These are phyloP conservation scores for Linurgus olivaceus DNA, from an alignment of 2,797 vertebrate species.

Conservation along the genomic window DNA sequence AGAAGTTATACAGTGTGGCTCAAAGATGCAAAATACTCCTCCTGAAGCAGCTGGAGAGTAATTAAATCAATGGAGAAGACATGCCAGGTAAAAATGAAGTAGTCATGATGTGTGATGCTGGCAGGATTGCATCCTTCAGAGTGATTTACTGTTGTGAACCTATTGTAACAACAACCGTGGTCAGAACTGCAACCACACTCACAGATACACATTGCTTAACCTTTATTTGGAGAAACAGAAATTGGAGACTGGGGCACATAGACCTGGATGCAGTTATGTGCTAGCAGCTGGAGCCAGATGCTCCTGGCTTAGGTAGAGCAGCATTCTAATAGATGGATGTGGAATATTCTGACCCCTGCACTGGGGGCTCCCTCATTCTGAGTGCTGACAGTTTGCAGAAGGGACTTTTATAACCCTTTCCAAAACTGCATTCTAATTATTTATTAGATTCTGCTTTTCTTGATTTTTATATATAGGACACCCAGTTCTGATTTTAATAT, in stretches of 20 bases:
- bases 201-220: neutral
- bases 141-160: neutral
- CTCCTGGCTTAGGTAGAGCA: neutral
- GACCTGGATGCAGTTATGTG: neutral
- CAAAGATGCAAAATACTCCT: slow-evolving; percentile 4
- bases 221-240: neutral
- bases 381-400: neutral
- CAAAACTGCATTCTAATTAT: neutral
- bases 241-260: neutral
- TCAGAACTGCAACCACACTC: neutral
- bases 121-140: neutral
- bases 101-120: neutral
- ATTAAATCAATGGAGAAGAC: slow-evolving; percentile 19
- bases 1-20: slow-evolving; percentile 3
- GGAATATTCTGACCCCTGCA: neutral
- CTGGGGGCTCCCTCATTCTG: neutral
- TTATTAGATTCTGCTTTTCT: neutral
- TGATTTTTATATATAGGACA: neutral
- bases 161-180: neutral
- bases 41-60: slow-evolving; percentile 40
- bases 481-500: neutral
- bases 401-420: neutral
- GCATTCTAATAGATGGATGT: rapidly evolving
- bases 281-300: neutral
- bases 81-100: neutral